Conservation (phyloP, 2,113 vertebrate species). For the Maccullochella peelii region DNA sequence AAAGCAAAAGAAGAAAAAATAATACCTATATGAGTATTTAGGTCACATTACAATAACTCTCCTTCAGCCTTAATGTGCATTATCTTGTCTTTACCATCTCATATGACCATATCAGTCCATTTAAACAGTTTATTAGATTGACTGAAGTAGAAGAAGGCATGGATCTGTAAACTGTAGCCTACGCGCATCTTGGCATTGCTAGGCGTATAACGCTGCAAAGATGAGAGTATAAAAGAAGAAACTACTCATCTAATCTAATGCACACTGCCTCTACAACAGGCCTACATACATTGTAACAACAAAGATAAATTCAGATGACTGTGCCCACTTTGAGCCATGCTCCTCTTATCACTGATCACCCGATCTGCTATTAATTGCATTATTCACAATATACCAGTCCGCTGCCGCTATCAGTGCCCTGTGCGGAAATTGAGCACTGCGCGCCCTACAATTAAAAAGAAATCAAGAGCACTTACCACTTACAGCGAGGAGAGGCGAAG, state of each 20-base stretch:
- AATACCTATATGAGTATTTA: conserved; percentile 8
- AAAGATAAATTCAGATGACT: neutral
- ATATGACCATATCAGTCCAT: neutral
- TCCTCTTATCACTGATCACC: neutral
- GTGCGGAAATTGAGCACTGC: conserved; percentile 20
- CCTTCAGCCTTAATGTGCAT: conserved; percentile 10
- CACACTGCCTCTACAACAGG: neutral
- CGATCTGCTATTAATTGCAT: conserved; percentile 10
- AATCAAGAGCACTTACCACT: conserved; percentile 72
- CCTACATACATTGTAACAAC: neutral
- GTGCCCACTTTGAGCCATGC: neutral
- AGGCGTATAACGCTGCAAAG: neutral
- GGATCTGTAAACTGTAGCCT: conserved; percentile 12
- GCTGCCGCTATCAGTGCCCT: conserved; percentile 14
- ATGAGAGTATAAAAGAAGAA: conserved; percentile 1
- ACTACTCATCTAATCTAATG: conserved; percentile 24
- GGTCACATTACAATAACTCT: conserved; percentile 27
- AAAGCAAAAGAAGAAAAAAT: neutral
- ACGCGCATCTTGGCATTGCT: neutral
- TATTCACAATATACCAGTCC: neutral
- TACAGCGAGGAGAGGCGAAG: conserved; percentile 68
- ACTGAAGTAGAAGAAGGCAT: conserved; percentile 2
- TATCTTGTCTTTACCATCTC: conserved; percentile 4
- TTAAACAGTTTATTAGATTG: conserved; percentile 41
- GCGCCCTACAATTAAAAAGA: conserved; percentile 36